Conservation (phyloP, 1,140 invertebrate genomes). For the Lucilia sericata region DNA sequence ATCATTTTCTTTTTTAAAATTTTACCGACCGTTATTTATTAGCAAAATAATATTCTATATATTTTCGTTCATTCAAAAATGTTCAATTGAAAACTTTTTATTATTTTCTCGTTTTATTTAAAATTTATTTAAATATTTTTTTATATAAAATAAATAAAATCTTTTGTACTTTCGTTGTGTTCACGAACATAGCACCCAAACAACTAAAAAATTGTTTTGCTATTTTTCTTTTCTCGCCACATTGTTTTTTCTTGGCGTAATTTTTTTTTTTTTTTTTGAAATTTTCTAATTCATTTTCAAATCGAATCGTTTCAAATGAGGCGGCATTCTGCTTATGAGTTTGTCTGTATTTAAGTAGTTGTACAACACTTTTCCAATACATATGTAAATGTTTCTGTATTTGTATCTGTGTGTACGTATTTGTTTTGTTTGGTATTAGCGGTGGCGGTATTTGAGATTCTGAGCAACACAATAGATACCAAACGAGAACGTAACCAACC, state of each 20-base stretch:
- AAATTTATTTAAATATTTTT: too few relatives aligned
- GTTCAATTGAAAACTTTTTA: neutral
- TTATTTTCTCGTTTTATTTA: constrained; percentile 25
- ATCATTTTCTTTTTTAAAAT: neutral
- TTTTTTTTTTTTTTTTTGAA: constrained; percentile 27
- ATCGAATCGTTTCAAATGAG: constrained; percentile 34
- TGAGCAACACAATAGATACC: neutral
- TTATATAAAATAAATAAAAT: too few relatives aligned
- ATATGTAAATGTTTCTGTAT: neutral
- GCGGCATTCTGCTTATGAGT: constrained; percentile 24
- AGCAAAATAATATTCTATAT: neutral
- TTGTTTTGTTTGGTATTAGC: constrained; percentile 24
- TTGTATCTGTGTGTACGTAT: neutral
- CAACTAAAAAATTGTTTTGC: constrained; percentile 37
- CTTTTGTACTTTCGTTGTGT: constrained; percentile 30
- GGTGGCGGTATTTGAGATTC: constrained; percentile 28
- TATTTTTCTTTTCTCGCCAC: constrained; percentile 40
- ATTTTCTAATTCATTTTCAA: constrained; percentile 32
- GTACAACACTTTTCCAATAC: constrained; percentile 1
- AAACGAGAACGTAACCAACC: neutral
- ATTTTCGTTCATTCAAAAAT: neutral
- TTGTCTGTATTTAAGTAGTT: neutral
- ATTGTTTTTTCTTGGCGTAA: constrained; percentile 21
- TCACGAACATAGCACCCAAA: constrained; percentile 34
- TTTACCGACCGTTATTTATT: constrained; percentile 39